Percentiles rank a stretch among this genome's conserved stretches.
phyloP scores from a whole-genome alignment of 2,888 invertebrate genomes.

The Silvanus unidentatus region DNA sequence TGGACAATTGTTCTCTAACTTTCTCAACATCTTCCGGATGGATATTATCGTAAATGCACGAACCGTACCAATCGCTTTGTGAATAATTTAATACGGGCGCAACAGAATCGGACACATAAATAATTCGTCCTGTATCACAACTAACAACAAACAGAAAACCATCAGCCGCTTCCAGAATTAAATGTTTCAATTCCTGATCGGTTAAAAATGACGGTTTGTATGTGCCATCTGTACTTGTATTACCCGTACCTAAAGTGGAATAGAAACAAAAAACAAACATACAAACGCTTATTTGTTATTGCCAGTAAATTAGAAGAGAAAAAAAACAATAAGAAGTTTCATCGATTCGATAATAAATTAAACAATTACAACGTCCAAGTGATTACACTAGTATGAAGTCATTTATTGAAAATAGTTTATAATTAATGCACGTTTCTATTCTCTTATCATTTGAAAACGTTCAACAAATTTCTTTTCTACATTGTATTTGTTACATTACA shows the following conservation, averaged over 20 bases:
- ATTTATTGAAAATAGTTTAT: no score
- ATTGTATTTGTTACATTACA: no score
- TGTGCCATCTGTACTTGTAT: conserved; percentile 92
- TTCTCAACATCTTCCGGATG: conserved; percentile 98
- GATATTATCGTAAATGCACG: conserved; percentile 90
- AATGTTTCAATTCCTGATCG: conserved; percentile 97
- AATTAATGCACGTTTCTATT: no score
- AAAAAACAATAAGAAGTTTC: no score
- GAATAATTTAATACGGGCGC: conserved; percentile 95
- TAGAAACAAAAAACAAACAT: no score
- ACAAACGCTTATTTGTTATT: no score
- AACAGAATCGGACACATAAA: conserved; percentile 98
- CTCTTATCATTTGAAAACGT: no score
- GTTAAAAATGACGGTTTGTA: conserved; percentile 99
- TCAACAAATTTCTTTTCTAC: no score
- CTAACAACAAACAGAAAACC: conserved; percentile 96
- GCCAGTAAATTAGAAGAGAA: no score
- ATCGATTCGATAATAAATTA: no score
- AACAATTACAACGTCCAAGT: no score
- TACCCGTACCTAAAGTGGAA: conserved; percentile 71
- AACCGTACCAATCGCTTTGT: conserved; percentile 97
- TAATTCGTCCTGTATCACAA: conserved; percentile 94
- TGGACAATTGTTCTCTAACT: conserved; percentile 94
- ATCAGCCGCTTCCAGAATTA: conserved; percentile 98
- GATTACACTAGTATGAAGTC: no score